Evolutionary conservation across 2,888 invertebrate species (phyloP), one percentile per base, ranked within the genome.

Genomic region (Cheilosia soror): DNA sequence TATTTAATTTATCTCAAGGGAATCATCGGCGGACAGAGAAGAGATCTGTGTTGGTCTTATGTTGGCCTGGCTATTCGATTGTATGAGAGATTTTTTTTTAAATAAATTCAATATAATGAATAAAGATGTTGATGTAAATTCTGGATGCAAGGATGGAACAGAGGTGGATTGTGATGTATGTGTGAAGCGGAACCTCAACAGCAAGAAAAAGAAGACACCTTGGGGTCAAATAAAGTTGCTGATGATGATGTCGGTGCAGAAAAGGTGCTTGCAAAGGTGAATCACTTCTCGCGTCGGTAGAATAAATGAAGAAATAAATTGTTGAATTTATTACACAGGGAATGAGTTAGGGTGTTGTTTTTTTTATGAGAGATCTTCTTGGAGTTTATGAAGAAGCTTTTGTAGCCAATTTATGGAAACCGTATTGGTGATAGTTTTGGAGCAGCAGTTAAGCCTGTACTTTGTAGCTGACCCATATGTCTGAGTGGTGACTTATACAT

Each of bases 231-330:
- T 31, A 3, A 20, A 49, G 20, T 9, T 4, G n/a, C 33, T 33
- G 31, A 33, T 33, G 31, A 49, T 33, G 47, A 20, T 62, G 47
- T 31, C 11, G 29, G 11, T 47, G 33, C 27, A 27, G 25, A 6
- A 25, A 57, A 31, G 40, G 31, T 44, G 20, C 11, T 31, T 29
- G 2, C 13, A 71, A 47, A 71, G 58, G 69, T 49, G 69, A 58
- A 49, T 71, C 69, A 58, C 1, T 33, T 42, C 37, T 58, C n/a
- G 27, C 33, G 58, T 58, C 27, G 49, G 37, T 47, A 71, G 60
- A 51, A 40, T 42, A 58, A 71, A 71, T 71, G 71, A 71, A 71
- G 71, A 71, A 60, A 71, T 71, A 60, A 71, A 71, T 40, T 71
- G 49, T 27, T 20, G 29, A 58, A 51, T 37, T 71, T 71, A 60